Base-by-base conservation (phyloP, 1,140 invertebrate species). In the Drosophila nikananu region DNA sequence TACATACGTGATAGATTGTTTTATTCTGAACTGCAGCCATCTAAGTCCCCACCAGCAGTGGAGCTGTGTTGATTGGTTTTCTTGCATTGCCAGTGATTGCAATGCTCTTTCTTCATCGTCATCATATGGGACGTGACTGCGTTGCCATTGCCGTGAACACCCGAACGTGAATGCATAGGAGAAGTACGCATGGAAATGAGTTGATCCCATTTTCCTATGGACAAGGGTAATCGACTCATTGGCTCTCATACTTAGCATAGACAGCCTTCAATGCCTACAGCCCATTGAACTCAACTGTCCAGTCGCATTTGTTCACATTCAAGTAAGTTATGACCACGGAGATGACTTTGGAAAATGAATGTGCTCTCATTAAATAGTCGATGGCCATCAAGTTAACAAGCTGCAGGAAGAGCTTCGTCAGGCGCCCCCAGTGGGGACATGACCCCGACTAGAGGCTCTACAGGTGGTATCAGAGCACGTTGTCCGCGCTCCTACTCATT, bases 1-100 rank as follows among this genome's bases (percentile, higher is more conserved):
- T 80, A 87, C 87, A 91, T 91, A 91, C 87, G 87, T 91, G 87
- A 89, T 90, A 82, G 86, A 86, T 86, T 86, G 79, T 71, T 90
- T 74, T 65, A 71, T 57, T 62, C 63, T 42, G 49, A 44, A 61
- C 42, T 54, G 25, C n/a, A 58, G 25, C 21, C 63, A 46, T 68
- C 67, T 71, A 66, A 59, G 37, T 77, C 66, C 79, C 27, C 44
- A 41, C 52, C 46, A 60, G 62, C 68, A 57, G 78, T 1, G 35
- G 35, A 39, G 21, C 64, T 76, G 66, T 46, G 52, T 64, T 87
- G 87, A 87, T 91, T 91, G 87, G 67, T 82, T 89, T 90, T 73
- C 58, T 12, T 51, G 23, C 42, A 48, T 76, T 49, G 32, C n/a
- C 52, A 65, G 44, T 80, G 81, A 84, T 84, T 86, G 64, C 80